A percentile compares a stretch with the other conserved stretches of the same genome.
Evolutionary conservation across 2,113 vertebrate genomes (phyloP).

Genomic region (Tamias sibiricus): DNA sequence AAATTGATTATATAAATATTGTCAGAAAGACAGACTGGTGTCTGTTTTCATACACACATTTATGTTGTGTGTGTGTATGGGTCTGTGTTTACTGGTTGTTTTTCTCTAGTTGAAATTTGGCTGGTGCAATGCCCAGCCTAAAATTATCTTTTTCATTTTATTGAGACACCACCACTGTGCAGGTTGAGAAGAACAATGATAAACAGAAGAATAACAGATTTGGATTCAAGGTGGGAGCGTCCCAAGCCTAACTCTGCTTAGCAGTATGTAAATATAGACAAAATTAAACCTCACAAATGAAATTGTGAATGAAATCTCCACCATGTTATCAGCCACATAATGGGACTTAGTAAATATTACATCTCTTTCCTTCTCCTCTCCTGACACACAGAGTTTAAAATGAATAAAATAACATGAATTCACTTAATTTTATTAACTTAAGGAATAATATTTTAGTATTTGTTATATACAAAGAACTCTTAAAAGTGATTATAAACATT

Average conservation of each 20-base stretch:
- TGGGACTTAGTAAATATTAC: background rate
- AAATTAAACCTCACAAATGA: background rate
- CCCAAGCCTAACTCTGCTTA: background rate
- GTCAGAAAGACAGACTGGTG: background rate
- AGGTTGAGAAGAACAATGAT: background rate
- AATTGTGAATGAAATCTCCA: background rate
- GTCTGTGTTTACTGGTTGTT: background rate
- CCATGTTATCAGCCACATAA: background rate
- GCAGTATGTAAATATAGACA: background rate
- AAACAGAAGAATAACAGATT: background rate
- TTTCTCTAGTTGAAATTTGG: background rate
- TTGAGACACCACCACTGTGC: background rate
- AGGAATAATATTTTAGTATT: background rate
- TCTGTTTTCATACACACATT: too few relatives aligned
- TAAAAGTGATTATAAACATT: background rate
- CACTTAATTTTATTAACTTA: conserved; percentile 23
- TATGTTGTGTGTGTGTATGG: background rate
- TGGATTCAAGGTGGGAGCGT: background rate
- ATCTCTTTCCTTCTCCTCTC: background rate
- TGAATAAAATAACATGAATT: background rate
- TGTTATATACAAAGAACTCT: background rate
- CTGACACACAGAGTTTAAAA: background rate
- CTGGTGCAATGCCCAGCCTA: background rate
- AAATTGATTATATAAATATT: background rate
- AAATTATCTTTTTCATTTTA: background rate